A percentile compares a stretch with the other conserved stretches of the same genome.
Evolutionary conservation across 2,113 vertebrate genomes (phyloP).

Genomic region (Corythornis madagascariensis): DNA sequence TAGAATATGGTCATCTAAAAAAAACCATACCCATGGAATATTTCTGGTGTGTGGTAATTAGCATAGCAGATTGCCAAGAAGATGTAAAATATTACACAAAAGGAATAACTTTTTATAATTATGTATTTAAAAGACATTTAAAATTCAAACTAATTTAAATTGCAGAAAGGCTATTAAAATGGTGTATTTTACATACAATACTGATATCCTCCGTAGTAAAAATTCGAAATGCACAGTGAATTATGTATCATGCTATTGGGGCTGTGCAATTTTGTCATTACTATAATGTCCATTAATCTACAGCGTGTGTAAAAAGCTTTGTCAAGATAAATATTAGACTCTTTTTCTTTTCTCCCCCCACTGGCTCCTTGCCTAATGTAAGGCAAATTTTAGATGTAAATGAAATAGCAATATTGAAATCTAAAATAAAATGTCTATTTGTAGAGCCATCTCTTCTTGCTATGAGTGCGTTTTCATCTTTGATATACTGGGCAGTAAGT

Average conservation of each 20-base stretch:
- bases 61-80: neutral
- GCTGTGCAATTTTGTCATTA: neutral
- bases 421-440: neutral
- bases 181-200: neutral
- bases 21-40: neutral
- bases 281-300: neutral
- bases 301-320: neutral
- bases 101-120: neutral
- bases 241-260: neutral
- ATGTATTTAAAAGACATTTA: neutral
- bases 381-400: neutral
- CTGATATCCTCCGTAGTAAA: neutral
- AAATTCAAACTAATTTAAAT: neutral
- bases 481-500: conserved; percentile 16
- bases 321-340: neutral
- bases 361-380: neutral
- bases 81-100: neutral
- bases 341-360: neutral
- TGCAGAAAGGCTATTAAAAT: neutral
- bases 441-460: neutral
- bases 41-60: neutral
- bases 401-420: neutral
- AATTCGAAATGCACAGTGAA: neutral
- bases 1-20: neutral
- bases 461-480: neutral